A percentile compares a stretch with the other conserved stretches of the same genome.
phyloP scores from a whole-genome alignment of 2,113 vertebrate species.

The Thamnaconus septentrionalis region DNA sequence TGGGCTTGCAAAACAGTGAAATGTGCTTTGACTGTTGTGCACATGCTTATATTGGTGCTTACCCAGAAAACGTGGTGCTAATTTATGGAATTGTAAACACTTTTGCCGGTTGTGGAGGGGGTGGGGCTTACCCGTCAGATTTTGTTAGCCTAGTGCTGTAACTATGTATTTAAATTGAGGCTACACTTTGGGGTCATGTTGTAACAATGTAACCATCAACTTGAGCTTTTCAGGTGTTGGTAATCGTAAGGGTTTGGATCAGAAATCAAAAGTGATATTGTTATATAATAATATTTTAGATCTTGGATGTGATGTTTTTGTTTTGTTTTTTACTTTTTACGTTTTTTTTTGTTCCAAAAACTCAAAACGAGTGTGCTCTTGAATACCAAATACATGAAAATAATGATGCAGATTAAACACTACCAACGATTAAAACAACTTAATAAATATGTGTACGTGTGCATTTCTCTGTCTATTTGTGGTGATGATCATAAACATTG shows the following conservation, averaged over 20 bases:
- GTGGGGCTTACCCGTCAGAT: conserved; percentile 36
- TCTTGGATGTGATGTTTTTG: conserved; percentile 36
- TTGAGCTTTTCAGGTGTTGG: conserved; percentile 60
- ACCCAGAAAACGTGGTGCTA: conserved; percentile 73
- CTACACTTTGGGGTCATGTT: conserved; percentile 47
- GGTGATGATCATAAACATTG: neutral
- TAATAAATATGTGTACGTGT: conserved; percentile 43
- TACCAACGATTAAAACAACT: conserved; percentile 54
- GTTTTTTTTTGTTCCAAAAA: conserved; percentile 36
- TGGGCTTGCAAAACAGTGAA: conserved; percentile 58
- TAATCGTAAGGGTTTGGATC: conserved; percentile 27
- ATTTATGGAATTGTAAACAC: conserved; percentile 67
- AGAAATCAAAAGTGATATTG: conserved; percentile 22
- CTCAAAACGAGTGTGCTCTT: conserved; percentile 34
- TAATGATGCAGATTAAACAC: conserved; percentile 44
- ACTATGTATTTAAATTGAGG: conserved; percentile 68
- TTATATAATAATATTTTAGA: conserved; percentile 33
- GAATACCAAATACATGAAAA: conserved; percentile 54
- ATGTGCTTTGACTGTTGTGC: conserved; percentile 63
- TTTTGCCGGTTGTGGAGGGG: neutral
- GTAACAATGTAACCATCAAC: conserved; percentile 53
- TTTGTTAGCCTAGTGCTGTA: conserved; percentile 68
- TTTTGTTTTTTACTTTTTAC: conserved; percentile 23
- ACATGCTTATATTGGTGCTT: conserved; percentile 66
- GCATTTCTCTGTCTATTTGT: neutral